Evolutionary conservation across 2,113 vertebrate species (phyloP).

Genomic region (Deroptyus accipitrinus): DNA sequence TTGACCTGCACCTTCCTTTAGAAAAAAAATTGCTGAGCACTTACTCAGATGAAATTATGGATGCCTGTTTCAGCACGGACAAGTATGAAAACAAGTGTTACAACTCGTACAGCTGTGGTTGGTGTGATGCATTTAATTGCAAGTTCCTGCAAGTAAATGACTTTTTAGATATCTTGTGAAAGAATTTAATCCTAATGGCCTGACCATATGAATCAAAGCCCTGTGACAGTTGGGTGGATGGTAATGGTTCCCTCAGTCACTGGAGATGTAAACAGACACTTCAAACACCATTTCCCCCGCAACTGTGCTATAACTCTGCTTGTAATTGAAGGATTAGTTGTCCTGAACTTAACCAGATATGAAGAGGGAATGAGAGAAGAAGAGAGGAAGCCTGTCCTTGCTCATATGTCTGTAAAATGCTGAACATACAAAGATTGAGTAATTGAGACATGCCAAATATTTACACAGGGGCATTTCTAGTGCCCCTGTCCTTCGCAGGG

Average conservation of each 20-base stretch:
- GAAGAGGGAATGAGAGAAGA: neutral
- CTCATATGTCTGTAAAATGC: slow-evolving; percentile 12
- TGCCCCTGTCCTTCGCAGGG: neutral
- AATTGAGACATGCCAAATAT: slow-evolving; percentile 42
- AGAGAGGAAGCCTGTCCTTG: neutral
- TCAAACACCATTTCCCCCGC: neutral
- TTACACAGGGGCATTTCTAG: slow-evolving; percentile 12
- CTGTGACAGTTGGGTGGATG: slow-evolving; percentile 5
- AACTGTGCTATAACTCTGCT: neutral
- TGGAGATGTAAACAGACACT: neutral
- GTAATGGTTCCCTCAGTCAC: neutral
- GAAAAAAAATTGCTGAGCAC: neutral
- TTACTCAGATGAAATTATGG: neutral
- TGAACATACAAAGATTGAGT: slow-evolving; percentile 26
- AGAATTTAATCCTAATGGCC: slow-evolving; percentile 9
- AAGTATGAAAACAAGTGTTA: neutral
- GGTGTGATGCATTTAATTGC: neutral
- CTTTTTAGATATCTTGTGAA: neutral
- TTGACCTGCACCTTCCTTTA: neutral
- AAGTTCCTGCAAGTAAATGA: neutral
- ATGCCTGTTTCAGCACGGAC: neutral
- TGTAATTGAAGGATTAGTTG: neutral
- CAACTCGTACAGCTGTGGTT: neutral
- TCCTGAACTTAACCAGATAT: neutral
- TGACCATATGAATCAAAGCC: neutral